Base-by-base conservation (phyloP, 92 coral and sea anemone genomes). In the Palythoa heliodiscus region DNA sequence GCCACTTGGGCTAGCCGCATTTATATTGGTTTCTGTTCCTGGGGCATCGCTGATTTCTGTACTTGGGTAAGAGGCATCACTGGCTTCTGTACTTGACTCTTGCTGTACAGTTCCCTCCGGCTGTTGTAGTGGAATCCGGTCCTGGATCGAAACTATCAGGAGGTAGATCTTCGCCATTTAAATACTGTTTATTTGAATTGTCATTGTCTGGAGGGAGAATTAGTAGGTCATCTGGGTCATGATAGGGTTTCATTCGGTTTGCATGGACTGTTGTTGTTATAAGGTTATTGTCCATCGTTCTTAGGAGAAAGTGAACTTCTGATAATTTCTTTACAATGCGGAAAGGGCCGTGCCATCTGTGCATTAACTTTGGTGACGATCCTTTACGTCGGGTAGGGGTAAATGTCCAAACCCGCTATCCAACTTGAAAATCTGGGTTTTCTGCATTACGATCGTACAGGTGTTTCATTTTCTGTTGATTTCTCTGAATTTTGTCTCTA, bases 381-480 rank as follows among this genome's bases (percentile, higher is more conserved):
- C 35, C 35, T 29, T 29, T 29, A 29, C 35, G 35, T 29, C 35
- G 35, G 35, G 35, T 8, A 0, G 90, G 92, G 0, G 73, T 91
- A 22, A 73, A 91, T 11, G 86, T 87, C 95, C 89, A 92, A 0
- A 89, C 95, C 3, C 88, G 77, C 47, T 89, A 84, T 12, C 90
- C 89, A 11, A 87, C 47, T 3, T 50, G 75, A 77, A 86, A 90
- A 2, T 76, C 69, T 0, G 90, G 82, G 13, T 86, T 86, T 0
- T 47, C 64, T 3, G 92, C 86, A 0, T 78, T 70, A 17, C 87
- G 84, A 37, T 91, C 94, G 29, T 82, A 89, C 16, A 71, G 71
- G 4, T 25, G 57, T 53, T 89, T 91, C 90, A 91, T 91, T 24
- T 80, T 48, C 54, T 91, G 94, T 72, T 89, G 90, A 3, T 78